Evolutionary conservation across 2,888 invertebrate genomes (phyloP), one percentile per base, ranked within the genome.

Genomic region (Ypsolopha scabrella): DNA sequence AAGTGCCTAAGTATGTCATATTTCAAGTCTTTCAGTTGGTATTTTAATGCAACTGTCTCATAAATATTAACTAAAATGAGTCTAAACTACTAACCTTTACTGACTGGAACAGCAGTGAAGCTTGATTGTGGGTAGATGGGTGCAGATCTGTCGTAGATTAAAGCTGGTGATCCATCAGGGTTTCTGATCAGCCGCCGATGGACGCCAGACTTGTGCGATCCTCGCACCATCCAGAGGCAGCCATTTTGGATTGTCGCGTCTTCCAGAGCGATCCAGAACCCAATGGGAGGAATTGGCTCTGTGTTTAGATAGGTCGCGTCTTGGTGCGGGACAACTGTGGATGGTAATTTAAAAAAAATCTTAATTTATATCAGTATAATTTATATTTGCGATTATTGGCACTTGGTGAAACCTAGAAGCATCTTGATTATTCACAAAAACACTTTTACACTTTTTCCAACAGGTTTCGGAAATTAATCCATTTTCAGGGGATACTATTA

Each of bases 261-360:
- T 65, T 99, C 97, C 6, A 99, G 77, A 0, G 99, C 97, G 57
- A 99, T 92, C 99, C 99, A 99, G 66, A 98, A 93, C 0, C 98
- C 99, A 1, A 95, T 75, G 0, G 95, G 86, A 8, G 91, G 91
- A 43, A 90, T 88, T 1, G 97, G 98, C 13, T 94, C 94, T 0
- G 96, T 95, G 70, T 93, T 88, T 43, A 99, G 83, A 72, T 93
- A 99, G 3, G 95, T 91, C 0, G 94, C 92, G 72, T 99, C 99
- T 78, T 96, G 95, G 73, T 96, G 96, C 0, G 92, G 83, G 13
- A 75, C 83, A 2, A 95, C 95, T 93, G 74, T 7, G 79, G 55
- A 44, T 24, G 24, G 24, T 24, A 24, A 24, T n/a, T n/a, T n/a
- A n/a, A n/a, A n/a, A n/a, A n/a, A n/a, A n/a, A n/a, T n/a, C n/a